Evolutionary conservation across 1,140 invertebrate species (phyloP), one percentile per base, ranked within the genome.

Genomic region (Dendroctonus ponderosae): DNA sequence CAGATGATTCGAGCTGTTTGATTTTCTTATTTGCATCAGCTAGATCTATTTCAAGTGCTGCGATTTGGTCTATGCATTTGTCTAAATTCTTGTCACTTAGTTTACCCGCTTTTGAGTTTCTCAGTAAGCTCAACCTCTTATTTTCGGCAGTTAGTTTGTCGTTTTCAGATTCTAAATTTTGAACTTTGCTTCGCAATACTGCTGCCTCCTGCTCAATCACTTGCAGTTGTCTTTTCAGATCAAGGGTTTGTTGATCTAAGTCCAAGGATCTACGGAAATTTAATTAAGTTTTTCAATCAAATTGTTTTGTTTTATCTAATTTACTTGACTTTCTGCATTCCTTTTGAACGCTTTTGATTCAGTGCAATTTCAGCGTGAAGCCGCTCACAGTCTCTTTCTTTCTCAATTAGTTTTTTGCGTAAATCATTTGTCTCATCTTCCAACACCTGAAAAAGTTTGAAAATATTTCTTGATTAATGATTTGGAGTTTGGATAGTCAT

Each of bases 311-410:
- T 26, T 26, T 26, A 26, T 26, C 26, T 9, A 38, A 52, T 81
- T 79, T 81, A 86, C 84, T 84, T 86, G 81, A 81, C 85, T 73
- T 85, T 86, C 71, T 85, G 77, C 41, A 81, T 82, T 52, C 77
- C 80, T 76, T 87, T 86, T 15, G 82, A 81, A 79, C 86, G 85
- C 76, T 85, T 85, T 70, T 87, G 83, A 12, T 82, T 80, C 8
- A 86, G 58, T 67, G 83, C 84, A 12, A 91, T 75, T 79, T 92
- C 89, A 2, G 87, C 83, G 69, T 89, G 84, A 48, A 93, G 78
- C 61, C 87, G 82, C 80, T 93, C 90, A 74, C 89, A 86, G 71
- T 91, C 89, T 73, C 90, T 82, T 77, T 94, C 91, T 76, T 92
- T 93, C 79, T 93, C 91, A 60, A 91, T 87, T 3, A 94, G 74